phyloP scores from a whole-genome alignment of 2,113 vertebrate species.

The Dasyurus viverrinus region DNA sequence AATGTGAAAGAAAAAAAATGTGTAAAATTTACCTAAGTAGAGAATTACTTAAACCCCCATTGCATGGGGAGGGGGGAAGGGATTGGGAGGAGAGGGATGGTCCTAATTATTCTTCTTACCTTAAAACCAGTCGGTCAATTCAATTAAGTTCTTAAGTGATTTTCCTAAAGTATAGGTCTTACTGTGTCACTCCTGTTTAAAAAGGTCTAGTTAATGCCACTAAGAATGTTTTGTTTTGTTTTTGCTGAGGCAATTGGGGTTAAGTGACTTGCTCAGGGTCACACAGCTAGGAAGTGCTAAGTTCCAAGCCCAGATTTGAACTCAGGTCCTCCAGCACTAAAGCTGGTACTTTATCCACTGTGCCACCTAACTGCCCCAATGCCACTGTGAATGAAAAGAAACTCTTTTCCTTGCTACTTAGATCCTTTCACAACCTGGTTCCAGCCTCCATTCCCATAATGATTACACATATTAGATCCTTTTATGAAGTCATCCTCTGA shows the following conservation, averaged over 20 bases:
- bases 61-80: no score
- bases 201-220: background rate
- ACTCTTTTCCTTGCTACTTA: background rate
- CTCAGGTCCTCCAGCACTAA: no score
- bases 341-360: no score
- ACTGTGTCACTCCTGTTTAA: background rate
- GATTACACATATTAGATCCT: background rate
- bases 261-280: no score
- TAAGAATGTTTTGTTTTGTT: background rate
- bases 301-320: no score
- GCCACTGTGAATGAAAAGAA: background rate
- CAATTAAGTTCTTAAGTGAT: background rate
- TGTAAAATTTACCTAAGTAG: background rate
- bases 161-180: background rate
- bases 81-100: no score
- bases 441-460: background rate
- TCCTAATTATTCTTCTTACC: background rate
- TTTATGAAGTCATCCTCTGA: background rate
- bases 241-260: no score
- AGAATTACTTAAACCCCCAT: background rate
- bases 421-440: background rate
- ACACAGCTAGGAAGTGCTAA: no score
- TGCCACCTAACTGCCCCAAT: background rate
- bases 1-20: background rate
- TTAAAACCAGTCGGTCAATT: background rate